Percentiles rank a stretch among this genome's conserved stretches.
Evolutionary conservation across 2,888 invertebrate genomes (phyloP).

Genomic region (Trissoscelio sp.): DNA sequence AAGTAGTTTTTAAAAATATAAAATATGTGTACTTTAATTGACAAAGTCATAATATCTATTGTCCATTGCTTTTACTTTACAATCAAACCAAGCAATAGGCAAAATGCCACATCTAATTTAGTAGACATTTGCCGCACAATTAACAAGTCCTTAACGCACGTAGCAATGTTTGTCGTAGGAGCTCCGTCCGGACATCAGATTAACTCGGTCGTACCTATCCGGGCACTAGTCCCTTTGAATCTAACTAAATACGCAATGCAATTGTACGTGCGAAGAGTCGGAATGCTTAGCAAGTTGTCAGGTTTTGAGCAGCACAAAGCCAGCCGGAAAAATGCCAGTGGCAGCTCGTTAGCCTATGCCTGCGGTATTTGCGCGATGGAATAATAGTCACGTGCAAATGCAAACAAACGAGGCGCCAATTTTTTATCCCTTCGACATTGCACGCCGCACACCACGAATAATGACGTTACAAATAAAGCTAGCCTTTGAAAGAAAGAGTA

Average conservation of each 20-base stretch:
- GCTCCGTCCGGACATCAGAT: constrained; percentile 47
- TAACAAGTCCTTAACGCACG: constrained; percentile 61
- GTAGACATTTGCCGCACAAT: constrained; percentile 60
- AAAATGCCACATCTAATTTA: constrained; percentile 56
- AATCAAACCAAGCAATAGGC: constrained; percentile 28
- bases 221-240: constrained; percentile 44
- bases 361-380: constrained; percentile 47
- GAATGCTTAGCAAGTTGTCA: constrained; percentile 57
- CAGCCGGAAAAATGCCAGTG: constrained; percentile 64
- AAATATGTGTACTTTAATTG: too few relatives aligned
- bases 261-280: constrained; percentile 65
- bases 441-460: constrained; percentile 40
- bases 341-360: constrained; percentile 64
- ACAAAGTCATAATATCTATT: too few relatives aligned
- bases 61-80: too few relatives aligned
- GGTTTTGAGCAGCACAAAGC: constrained; percentile 58
- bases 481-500: constrained; percentile 18
- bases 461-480: constrained; percentile 49
- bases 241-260: constrained; percentile 59
- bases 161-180: constrained; percentile 55
- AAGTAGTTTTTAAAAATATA: too few relatives aligned
- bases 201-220: constrained; percentile 48
- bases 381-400: constrained; percentile 65
- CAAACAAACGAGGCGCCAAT: constrained; percentile 61
- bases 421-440: constrained; percentile 52